Evolutionary conservation across 53 echinoderm and acorn worm species (phyloP).

Genomic region (Antedon mediterranea): DNA sequence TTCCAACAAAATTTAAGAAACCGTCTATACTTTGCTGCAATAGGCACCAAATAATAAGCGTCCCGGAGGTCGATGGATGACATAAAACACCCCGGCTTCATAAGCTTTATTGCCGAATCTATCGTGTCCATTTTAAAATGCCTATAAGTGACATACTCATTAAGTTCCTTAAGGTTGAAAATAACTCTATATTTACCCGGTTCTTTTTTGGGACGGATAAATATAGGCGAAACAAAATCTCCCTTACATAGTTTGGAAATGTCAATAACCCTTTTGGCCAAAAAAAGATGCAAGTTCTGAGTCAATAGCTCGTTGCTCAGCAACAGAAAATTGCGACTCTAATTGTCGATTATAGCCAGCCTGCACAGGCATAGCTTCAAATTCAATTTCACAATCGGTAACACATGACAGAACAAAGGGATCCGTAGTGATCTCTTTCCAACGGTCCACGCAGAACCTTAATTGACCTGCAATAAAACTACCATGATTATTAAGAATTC

Average conservation of each 20-base stretch:
- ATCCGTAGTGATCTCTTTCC: not conserved
- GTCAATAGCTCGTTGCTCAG: conserved; percentile 1
- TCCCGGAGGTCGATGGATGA: conserved; percentile 46
- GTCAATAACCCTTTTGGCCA: conserved; percentile 24
- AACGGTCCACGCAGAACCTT: not conserved
- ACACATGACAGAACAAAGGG: not conserved
- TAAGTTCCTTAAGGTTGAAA: not conserved
- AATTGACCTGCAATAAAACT: not conserved
- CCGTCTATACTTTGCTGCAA: conserved; percentile 7
- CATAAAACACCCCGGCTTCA: conserved; percentile 18
- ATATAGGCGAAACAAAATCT: conserved; percentile 18
- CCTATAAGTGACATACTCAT: not conserved
- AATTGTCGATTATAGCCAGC: not conserved
- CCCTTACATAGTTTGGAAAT: not conserved
- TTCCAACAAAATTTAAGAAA: conserved; percentile 23
- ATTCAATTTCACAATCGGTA: not conserved
- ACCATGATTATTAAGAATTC: not conserved
- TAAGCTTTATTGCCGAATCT: conserved; percentile 1
- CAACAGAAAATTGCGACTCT: conserved; percentile 3
- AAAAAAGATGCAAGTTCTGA: conserved; percentile 20
- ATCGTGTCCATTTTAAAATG: conserved; percentile 26
- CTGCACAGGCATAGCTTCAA: conserved; percentile 4
- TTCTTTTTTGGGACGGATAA: conserved; percentile 18
- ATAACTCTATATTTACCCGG: conserved; percentile 11
- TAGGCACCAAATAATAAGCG: conserved; percentile 35